Evolutionary conservation across 2,888 invertebrate genomes (phyloP), one percentile per base, ranked within the genome.

Genomic region (Globia sparganii): DNA sequence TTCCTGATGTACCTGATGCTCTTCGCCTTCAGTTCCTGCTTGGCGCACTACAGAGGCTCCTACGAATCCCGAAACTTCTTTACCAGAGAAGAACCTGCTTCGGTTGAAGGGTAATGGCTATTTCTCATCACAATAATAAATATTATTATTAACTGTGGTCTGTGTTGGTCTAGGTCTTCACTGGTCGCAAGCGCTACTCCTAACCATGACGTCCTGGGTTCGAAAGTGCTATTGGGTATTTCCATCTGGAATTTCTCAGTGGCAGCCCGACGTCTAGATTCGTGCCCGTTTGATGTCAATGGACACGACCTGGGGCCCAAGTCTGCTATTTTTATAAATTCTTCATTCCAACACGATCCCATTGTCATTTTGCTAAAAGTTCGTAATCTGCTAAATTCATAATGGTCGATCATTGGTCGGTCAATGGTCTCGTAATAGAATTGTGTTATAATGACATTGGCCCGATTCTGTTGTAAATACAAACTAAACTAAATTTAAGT

Each of bases 51-150:
- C 89, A 87, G 92, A 43, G 92, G 88, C 21, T 83, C 87, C 8
- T 94, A 93, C 77, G 94, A 94, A 28, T 85, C 90, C 2, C 90
- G 90, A 64, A 94, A 94, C 87, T 91, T 94, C 66, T 90, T 95
- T 73, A 91, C 92, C 68, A 91, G 94, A 49, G 94, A 95, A 40
- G 95, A 94, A 79, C 92, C 92, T 1, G 79, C 81, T 58, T 88
- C 91, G 2, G 75, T 86, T 62, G 91, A 93, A 68, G 92, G 92
- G 95, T 95, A 92, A 81, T 68, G 21, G 15, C 0, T 31, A 11
- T 49, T 68, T 28, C 8, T 21, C 11, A 68, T 61, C 4, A 68
- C 11, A 68, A n/a, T 18, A 25, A 53, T 56, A 21, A 4, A 21
- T 18, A 46, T 66, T 13, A 59, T 59, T 28, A 59, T 59, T 31